phyloP scores from a whole-genome alignment of 2,797 vertebrate species.

The Schizopygopsis pylzovi region DNA sequence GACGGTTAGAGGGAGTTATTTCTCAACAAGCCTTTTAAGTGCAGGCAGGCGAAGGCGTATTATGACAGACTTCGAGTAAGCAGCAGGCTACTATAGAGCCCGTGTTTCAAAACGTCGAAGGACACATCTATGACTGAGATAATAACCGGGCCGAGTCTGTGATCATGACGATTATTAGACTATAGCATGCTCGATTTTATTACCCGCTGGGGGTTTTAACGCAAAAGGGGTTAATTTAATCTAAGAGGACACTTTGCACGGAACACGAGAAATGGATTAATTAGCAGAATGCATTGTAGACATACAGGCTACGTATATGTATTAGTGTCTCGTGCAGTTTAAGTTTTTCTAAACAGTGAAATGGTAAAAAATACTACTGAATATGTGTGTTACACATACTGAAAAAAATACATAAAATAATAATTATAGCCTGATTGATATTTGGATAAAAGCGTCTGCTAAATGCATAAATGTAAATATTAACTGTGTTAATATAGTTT shows the following conservation, averaged over 20 bases:
- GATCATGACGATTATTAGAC: neutral
- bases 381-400: too few species aligned
- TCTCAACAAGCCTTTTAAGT: slow-evolving; percentile 59
- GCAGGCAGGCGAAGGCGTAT: slow-evolving; percentile 33
- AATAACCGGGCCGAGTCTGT: neutral
- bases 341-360: neutral
- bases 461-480: neutral
- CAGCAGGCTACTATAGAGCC: neutral
- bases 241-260: too few species aligned
- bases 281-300: neutral
- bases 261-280: neutral
- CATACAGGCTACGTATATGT: neutral
- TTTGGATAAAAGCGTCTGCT: too few species aligned
- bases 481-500: neutral
- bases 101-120: neutral
- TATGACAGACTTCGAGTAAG: slow-evolving; percentile 23
- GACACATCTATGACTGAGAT: neutral
- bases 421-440: too few species aligned
- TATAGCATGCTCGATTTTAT: neutral
- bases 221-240: neutral
- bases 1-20: slow-evolving; percentile 64
- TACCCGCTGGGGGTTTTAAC: neutral
- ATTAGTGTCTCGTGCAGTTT: neutral
- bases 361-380: neutral
- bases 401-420: too few species aligned